Evolutionary conservation across 2,113 vertebrate genomes (phyloP).

Genomic region (Spheniscus mendiculus): DNA sequence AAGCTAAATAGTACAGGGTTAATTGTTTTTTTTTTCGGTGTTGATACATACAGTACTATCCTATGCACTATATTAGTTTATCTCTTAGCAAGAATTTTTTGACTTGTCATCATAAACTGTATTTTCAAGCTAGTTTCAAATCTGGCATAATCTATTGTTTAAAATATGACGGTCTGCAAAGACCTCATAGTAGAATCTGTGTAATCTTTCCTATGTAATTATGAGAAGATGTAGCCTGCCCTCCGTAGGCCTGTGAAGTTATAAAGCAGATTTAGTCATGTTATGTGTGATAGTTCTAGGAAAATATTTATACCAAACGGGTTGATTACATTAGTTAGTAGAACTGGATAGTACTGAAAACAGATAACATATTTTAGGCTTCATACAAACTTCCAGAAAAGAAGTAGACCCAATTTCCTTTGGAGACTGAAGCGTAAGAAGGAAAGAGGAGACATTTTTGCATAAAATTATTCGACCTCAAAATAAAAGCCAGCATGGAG

Average conservation of each 20-base stretch:
- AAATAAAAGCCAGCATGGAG: background rate
- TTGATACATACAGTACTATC: background rate
- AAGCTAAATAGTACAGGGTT: background rate
- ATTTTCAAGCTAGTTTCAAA: background rate
- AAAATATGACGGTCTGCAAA: background rate
- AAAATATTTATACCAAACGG: background rate
- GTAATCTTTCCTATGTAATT: conserved; percentile 44
- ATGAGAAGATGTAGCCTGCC: background rate
- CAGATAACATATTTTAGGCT: background rate
- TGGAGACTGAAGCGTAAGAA: background rate
- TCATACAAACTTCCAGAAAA: background rate
- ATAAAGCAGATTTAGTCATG: background rate
- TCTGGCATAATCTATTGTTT: background rate
- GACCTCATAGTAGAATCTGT: background rate
- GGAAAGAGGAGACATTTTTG: background rate
- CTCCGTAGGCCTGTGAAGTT: background rate
- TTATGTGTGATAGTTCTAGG: background rate
- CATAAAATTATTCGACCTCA: background rate
- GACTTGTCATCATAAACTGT: background rate
- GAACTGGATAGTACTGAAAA: background rate
- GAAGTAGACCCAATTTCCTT: background rate
- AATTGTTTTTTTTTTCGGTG: accelerated
- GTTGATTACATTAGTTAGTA: background rate
- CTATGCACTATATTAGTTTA: background rate
- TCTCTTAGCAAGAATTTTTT: background rate